Evolutionary conservation across 1,140 invertebrate genomes (phyloP).

Genomic region (Heterodera schachtii): DNA sequence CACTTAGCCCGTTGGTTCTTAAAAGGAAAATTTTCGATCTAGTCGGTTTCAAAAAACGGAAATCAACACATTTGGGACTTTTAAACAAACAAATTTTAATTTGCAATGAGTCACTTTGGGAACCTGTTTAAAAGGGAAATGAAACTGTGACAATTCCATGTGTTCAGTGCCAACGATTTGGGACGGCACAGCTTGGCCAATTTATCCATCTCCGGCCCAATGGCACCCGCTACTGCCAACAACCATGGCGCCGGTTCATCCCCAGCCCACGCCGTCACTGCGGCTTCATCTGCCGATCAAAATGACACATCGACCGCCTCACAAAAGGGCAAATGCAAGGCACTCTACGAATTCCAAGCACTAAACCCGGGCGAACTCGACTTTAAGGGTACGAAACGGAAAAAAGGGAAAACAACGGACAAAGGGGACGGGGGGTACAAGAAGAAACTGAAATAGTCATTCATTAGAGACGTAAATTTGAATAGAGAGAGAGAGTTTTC

Average conservation of each 20-base stretch:
- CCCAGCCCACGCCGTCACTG: slow-evolving; percentile 13
- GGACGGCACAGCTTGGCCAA: slow-evolving; percentile 29
- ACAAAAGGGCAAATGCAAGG: slow-evolving; percentile 49
- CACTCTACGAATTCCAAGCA: slow-evolving; percentile 54
- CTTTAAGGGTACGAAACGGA: slow-evolving; percentile 51
- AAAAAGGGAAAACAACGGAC: neutral
- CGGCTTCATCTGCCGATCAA: slow-evolving; percentile 2
- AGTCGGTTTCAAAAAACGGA: too few relatives aligned
- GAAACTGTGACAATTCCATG: neutral
- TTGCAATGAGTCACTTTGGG: neutral
- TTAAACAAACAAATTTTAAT: neutral
- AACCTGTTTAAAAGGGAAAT: neutral
- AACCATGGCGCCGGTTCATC: slow-evolving; percentile 12
- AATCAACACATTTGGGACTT: too few relatives aligned
- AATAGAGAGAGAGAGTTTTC: too few relatives aligned
- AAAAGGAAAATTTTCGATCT: too few relatives aligned
- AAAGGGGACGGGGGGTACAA: neutral
- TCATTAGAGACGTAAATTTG: too few relatives aligned
- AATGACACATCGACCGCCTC: neutral
- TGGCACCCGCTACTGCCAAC: neutral
- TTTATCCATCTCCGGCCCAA: slow-evolving; percentile 27
- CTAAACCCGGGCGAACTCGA: slow-evolving; percentile 58
- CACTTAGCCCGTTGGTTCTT: slow-evolving; percentile 10
- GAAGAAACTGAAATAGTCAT: neutral
- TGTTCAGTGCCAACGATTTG: slow-evolving; percentile 49